A percentile compares a stretch with the other conserved stretches of the same genome.
phyloP scores from a whole-genome alignment of 2,888 invertebrate genomes.

The Xylocampa areola region DNA sequence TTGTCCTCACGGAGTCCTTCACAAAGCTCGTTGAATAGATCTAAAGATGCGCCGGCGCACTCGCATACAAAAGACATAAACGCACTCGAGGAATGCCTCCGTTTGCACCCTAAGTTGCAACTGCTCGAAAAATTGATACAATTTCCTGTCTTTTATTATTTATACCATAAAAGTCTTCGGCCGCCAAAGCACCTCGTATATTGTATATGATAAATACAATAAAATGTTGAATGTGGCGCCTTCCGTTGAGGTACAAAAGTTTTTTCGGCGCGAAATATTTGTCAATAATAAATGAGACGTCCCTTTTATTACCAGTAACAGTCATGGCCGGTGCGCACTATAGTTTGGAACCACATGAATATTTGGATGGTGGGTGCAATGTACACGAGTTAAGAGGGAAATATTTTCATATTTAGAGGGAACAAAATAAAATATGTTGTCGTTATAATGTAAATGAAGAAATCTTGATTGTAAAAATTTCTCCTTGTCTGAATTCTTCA shows the following conservation, averaged over 20 bases:
- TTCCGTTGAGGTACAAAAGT: constrained; percentile 82
- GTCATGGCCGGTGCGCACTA: constrained; percentile 74
- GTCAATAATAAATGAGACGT: constrained; percentile 90
- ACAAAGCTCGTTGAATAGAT: constrained; percentile 40
- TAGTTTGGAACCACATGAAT: constrained; percentile 78
- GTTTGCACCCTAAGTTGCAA: constrained; percentile 40
- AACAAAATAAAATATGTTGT: no score
- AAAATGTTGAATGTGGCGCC: constrained; percentile 84
- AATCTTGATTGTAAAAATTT: no score
- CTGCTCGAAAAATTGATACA: constrained; percentile 58
- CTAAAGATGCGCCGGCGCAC: constrained; percentile 73
- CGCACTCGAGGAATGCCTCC: constrained; percentile 69
- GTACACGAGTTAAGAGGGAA: constrained; percentile 35
- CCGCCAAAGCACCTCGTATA: constrained; percentile 77
- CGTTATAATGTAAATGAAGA: no score
- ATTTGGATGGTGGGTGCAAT: constrained; percentile 65
- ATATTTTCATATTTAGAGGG: background rate
- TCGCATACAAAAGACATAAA: constrained; percentile 81
- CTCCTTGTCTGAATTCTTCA: no score
- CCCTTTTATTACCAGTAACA: constrained; percentile 84
- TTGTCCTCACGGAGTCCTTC: constrained; percentile 40
- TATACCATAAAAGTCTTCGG: constrained; percentile 65
- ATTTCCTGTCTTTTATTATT: constrained; percentile 80
- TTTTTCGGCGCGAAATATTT: constrained; percentile 87
- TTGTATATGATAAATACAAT: constrained; percentile 79